Percentiles rank a stretch among this genome's conserved stretches.
Conservation (phyloP, 2,113 vertebrate species). For the Cyanocitta stelleri region DNA sequence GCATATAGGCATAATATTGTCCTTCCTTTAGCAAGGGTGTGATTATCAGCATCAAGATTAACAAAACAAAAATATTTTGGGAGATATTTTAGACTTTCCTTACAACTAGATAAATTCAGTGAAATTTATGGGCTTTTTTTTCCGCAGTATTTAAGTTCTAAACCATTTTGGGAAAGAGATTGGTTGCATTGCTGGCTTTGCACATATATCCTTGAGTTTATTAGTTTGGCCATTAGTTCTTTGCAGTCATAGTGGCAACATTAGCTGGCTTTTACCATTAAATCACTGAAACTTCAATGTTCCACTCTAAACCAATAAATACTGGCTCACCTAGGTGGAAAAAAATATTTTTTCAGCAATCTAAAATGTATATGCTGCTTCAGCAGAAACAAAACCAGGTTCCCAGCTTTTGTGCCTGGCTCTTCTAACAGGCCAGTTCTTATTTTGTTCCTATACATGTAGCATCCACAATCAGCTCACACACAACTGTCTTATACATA, state of each 20-base stretch:
- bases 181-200: not conserved
- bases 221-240: not conserved
- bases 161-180: not conserved
- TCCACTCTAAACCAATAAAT: not conserved
- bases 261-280: not conserved
- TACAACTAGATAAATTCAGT: not conserved
- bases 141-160: not conserved
- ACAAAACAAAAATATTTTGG: not conserved
- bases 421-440: not conserved
- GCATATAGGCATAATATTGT: not conserved
- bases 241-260: not conserved
- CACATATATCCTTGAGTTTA: not conserved
- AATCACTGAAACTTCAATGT: not conserved
- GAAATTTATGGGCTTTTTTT: not conserved
- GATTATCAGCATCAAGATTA: not conserved
- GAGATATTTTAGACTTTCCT: not conserved
- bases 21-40: not conserved
- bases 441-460: accelerated
- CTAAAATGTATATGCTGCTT: not conserved
- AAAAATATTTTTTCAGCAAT: not conserved
- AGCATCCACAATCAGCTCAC: not conserved
- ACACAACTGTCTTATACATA: not conserved
- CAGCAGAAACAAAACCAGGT: not conserved
- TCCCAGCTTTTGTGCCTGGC: not conserved
- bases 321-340: not conserved